Percentiles rank a stretch among this genome's conserved stretches.
phyloP scores from a whole-genome alignment of 2,888 invertebrate species.

The Ochlodes sylvanus region DNA sequence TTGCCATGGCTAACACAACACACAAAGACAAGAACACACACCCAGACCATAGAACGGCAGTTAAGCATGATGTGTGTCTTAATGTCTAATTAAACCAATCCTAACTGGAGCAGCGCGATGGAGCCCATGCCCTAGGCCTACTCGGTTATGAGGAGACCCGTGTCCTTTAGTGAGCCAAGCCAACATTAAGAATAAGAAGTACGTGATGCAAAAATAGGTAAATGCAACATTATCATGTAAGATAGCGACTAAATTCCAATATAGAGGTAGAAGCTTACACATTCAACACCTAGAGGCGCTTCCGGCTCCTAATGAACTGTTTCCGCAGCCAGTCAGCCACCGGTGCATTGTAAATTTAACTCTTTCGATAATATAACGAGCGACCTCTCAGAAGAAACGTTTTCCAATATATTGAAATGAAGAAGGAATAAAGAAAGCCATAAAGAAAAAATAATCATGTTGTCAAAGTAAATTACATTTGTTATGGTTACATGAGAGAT shows the following conservation, averaged over 20 bases:
- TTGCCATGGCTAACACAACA: too few relatives aligned
- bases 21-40: too few relatives aligned
- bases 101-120: too few relatives aligned
- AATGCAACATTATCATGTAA: neutral
- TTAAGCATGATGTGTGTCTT: too few relatives aligned
- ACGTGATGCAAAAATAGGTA: neutral
- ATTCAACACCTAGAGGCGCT: constrained; percentile 30
- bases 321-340: constrained; percentile 41
- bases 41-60: too few relatives aligned
- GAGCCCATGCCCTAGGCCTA: too few relatives aligned
- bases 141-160: too few relatives aligned
- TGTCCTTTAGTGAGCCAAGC: too few relatives aligned
- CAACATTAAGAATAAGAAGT: too few relatives aligned
- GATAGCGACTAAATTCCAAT: neutral
- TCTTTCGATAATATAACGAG: constrained; percentile 34
- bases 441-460: neutral
- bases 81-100: too few relatives aligned
- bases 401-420: constrained; percentile 13
- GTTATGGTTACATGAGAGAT: too few relatives aligned
- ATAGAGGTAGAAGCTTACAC: constrained; percentile 5
- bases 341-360: constrained; percentile 39
- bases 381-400: constrained; percentile 19
- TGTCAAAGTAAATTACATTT: neutral
- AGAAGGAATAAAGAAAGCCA: neutral
- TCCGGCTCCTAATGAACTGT: constrained; percentile 49